These are phyloP conservation scores for Vandiemenella viatica DNA, from an alignment of 2,888 invertebrate species.

Conservation along the genomic window DNA sequence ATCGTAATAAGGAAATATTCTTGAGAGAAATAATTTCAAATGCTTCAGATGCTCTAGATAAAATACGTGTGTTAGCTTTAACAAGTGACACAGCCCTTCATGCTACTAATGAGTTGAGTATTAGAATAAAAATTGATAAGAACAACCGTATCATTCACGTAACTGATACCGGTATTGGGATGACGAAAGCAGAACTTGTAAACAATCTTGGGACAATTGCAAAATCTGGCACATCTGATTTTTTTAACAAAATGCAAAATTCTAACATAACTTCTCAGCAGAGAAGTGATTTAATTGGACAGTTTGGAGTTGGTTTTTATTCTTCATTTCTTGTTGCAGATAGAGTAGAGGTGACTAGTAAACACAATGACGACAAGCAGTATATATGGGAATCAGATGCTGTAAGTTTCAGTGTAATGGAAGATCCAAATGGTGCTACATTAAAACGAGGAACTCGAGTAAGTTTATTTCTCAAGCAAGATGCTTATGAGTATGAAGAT, in stretches of 20 bases:
- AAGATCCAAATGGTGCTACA: background rate
- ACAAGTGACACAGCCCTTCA: background rate
- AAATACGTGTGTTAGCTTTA: background rate
- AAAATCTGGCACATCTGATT: conserved; percentile 93
- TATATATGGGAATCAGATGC: background rate
- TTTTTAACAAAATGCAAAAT: conserved; percentile 80
- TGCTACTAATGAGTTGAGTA: conserved; percentile 10
- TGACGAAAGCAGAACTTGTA: conserved; percentile 86
- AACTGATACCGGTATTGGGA: conserved; percentile 93
- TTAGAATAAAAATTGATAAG: conserved; percentile 55
- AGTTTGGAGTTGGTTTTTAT: conserved; percentile 7
- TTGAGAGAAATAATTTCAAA: background rate
- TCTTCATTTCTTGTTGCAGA: conserved; percentile 7
- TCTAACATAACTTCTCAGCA: conserved; percentile 7
- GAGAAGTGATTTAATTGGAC: conserved; percentile 5
- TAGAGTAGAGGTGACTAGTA: background rate
- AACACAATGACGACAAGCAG: background rate
- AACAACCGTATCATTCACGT: conserved; percentile 83
- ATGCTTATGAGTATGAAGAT: background rate
- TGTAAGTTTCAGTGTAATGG: background rate
- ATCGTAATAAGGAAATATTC: background rate
- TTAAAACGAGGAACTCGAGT: background rate
- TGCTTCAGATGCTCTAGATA: background rate
- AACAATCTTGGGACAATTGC: conserved; percentile 97
- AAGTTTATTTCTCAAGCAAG: background rate